These are phyloP conservation scores for Nothobranchius kuhntae DNA, from an alignment of 2,113 vertebrate species.

Conservation along the genomic window DNA sequence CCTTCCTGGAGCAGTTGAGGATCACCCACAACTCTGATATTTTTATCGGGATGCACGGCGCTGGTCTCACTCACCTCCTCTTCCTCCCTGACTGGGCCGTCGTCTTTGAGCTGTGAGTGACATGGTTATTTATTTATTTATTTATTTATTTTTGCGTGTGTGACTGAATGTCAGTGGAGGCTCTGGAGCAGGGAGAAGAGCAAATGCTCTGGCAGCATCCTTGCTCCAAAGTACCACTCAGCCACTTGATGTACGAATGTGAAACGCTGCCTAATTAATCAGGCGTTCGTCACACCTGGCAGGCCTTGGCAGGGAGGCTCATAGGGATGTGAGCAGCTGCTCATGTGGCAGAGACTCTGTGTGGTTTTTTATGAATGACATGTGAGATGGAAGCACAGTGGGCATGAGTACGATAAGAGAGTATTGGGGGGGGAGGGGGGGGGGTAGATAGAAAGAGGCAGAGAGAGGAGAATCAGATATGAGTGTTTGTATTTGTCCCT, in stretches of 20 bases:
- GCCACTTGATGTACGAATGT: constrained; percentile 44
- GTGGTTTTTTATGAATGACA: constrained; percentile 26
- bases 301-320: constrained; percentile 16
- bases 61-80: constrained; percentile 94
- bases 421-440: not conserved
- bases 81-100: constrained; percentile 98
- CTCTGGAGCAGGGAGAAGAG: constrained; percentile 16
- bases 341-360: constrained; percentile 1
- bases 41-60: constrained; percentile 98
- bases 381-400: constrained; percentile 12
- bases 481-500: constrained; percentile 66
- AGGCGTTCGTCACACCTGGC: constrained; percentile 65
- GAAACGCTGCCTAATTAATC: constrained; percentile 73
- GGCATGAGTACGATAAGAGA: not conserved
- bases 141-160: constrained; percentile 2
- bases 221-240: constrained; percentile 43
- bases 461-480: constrained; percentile 41
- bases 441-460: constrained; percentile 30
- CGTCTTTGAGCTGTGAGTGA: constrained; percentile 94
- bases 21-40: constrained; percentile 96
- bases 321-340: constrained; percentile 11
- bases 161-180: constrained; percentile 12
- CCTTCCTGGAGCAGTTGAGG: constrained; percentile 89
- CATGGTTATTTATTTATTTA: not conserved
- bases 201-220: constrained; percentile 22